Conservation (phyloP, 2,888 invertebrate species). For the Phragmatobia fuliginosa region DNA sequence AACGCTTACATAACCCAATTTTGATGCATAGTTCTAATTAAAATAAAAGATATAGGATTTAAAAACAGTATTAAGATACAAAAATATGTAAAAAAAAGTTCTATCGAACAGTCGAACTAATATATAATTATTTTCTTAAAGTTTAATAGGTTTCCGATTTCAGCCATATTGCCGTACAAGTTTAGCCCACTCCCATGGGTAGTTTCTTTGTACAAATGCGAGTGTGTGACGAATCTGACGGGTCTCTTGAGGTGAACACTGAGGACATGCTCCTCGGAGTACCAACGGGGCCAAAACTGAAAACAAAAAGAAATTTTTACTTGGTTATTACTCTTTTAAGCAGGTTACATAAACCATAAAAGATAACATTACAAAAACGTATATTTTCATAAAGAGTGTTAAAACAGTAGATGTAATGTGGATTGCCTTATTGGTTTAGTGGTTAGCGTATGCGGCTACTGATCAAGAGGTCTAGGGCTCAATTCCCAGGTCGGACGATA, state of each 20-base stretch:
- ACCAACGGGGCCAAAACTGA: conserved; percentile 91
- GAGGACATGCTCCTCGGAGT: conserved; percentile 90
- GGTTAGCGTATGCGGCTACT: too few relatives aligned
- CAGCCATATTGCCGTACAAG: conserved; percentile 90
- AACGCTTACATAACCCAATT: conserved; percentile 27
- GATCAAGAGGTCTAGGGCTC: too few relatives aligned
- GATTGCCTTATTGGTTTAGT: too few relatives aligned
- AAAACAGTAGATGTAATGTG: too few relatives aligned
- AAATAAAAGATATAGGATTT: not conserved
- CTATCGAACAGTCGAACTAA: not conserved
- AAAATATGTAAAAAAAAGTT: not conserved
- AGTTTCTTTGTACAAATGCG: conserved; percentile 90
- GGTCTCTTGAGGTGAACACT: conserved; percentile 89
- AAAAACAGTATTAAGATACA: not conserved
- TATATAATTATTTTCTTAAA: not conserved
- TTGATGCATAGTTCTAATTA: conserved; percentile 6
- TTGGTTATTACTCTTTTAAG: not conserved
- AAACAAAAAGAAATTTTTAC: conserved; percentile 52
- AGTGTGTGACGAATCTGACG: conserved; percentile 91
- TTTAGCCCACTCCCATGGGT: conserved; percentile 92
- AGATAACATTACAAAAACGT: not conserved
- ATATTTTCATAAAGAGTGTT: too few relatives aligned
- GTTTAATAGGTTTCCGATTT: conserved; percentile 30
- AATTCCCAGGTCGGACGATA: too few relatives aligned
- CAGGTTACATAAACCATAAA: not conserved